These are phyloP conservation scores for Steinernema feltiae DNA, from an alignment of 1,140 invertebrate genomes.

Conservation along the genomic window DNA sequence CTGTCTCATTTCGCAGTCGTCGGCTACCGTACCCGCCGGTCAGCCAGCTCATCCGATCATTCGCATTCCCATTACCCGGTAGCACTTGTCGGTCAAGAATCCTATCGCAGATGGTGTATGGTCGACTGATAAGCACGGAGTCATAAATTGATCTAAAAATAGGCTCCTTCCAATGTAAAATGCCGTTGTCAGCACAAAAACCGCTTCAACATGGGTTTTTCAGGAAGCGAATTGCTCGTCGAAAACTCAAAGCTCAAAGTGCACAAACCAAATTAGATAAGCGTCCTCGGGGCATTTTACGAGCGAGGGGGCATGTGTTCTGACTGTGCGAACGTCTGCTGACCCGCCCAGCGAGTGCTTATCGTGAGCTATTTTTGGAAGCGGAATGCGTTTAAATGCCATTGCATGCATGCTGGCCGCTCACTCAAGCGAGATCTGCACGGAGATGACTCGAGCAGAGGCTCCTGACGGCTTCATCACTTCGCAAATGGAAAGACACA, in stretches of 20 bases:
- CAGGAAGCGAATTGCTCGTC: background rate
- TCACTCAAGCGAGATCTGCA: background rate
- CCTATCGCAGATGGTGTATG: background rate
- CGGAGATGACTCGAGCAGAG: background rate
- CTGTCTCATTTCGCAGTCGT: too few species aligned
- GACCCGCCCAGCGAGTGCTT: background rate
- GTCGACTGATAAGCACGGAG: background rate
- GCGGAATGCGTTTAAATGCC: background rate
- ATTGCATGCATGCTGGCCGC: background rate
- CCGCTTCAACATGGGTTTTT: background rate
- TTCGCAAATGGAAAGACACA: background rate
- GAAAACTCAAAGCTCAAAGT: background rate
- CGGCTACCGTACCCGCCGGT: too few species aligned
- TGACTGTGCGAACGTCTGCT: background rate
- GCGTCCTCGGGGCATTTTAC: background rate
- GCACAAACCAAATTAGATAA: background rate
- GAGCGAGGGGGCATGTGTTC: too few species aligned
- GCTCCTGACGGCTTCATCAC: background rate
- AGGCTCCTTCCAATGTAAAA: background rate
- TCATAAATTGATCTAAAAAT: background rate
- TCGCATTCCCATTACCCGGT: too few species aligned
- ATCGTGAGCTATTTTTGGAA: background rate
- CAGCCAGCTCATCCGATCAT: too few species aligned
- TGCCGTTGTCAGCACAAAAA: background rate
- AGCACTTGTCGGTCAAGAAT: too few species aligned